Percentiles rank a stretch among this genome's conserved stretches.
phyloP scores from a whole-genome alignment of 1,140 invertebrate genomes.

The Grapholita molesta region DNA sequence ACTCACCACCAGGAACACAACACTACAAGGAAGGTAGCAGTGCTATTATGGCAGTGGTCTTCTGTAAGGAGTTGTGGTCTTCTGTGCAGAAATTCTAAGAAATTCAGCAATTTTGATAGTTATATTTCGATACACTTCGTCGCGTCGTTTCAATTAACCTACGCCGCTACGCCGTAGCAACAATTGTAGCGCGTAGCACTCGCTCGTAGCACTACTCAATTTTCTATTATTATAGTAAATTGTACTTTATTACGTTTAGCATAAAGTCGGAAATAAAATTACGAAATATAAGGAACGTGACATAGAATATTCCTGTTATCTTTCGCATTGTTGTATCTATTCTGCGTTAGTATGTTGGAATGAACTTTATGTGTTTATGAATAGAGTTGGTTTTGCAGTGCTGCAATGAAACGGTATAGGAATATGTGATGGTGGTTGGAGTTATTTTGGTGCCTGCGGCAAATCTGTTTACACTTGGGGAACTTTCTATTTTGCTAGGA shows the following conservation, averaged over 20 bases:
- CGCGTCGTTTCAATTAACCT: too few species aligned
- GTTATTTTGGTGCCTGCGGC: not conserved
- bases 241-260: not conserved
- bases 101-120: too few species aligned
- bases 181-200: too few species aligned
- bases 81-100: too few species aligned
- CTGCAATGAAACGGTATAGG: not conserved
- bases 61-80: too few species aligned
- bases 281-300: not conserved
- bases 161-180: too few species aligned
- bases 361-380: not conserved
- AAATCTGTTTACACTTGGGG: not conserved
- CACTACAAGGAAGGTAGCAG: too few species aligned
- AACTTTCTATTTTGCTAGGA: not conserved
- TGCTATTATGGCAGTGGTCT: too few species aligned
- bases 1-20: too few species aligned
- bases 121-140: too few species aligned
- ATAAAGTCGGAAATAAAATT: not conserved
- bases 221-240: not conserved
- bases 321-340: not conserved
- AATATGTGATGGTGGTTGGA: not conserved
- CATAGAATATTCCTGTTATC: not conserved
- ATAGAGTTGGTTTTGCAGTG: not conserved
- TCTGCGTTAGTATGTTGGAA: not conserved
- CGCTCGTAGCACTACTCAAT: too few species aligned